These are phyloP conservation scores for Lasaia peninsularis DNA, from an alignment of 1,140 invertebrate species.

Conservation along the genomic window DNA sequence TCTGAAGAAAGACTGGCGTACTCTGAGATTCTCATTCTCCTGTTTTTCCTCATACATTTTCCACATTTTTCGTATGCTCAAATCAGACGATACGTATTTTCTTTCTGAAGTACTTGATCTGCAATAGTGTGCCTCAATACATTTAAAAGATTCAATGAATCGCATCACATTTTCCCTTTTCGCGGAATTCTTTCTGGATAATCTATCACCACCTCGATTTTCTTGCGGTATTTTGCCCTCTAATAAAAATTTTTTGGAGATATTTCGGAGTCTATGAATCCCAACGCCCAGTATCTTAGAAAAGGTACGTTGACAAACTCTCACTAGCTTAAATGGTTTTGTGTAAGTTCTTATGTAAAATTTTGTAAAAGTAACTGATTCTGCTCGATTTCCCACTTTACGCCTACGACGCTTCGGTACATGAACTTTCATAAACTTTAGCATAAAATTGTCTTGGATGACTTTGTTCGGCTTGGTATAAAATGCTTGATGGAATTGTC, in stretches of 20 bases:
- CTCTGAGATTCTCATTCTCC: not conserved
- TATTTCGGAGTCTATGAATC: not conserved
- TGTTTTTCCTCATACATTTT: not conserved
- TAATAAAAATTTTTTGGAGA: constrained; percentile 2
- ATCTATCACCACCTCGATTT: constrained; percentile 1
- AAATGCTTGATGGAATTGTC: no score
- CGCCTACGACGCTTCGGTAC: not conserved
- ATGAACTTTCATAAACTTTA: no score
- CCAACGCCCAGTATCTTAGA: not conserved
- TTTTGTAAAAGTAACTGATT: not conserved
- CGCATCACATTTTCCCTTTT: not conserved
- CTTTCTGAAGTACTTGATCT: not conserved
- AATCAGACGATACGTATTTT: constrained; percentile 3
- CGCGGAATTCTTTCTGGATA: not conserved
- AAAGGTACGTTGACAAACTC: not conserved
- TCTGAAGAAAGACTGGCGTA: not conserved
- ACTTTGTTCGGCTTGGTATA: no score
- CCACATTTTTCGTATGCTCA: constrained; percentile 1
- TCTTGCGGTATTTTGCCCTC: not conserved
- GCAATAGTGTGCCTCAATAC: not conserved
- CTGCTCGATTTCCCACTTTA: no score
- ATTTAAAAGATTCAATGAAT: not conserved
- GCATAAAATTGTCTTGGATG: no score
- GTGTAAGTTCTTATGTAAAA: not conserved
- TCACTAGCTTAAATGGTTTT: not conserved